Conservation (phyloP, 1,140 invertebrate species). For the Platorchestia sp. region DNA sequence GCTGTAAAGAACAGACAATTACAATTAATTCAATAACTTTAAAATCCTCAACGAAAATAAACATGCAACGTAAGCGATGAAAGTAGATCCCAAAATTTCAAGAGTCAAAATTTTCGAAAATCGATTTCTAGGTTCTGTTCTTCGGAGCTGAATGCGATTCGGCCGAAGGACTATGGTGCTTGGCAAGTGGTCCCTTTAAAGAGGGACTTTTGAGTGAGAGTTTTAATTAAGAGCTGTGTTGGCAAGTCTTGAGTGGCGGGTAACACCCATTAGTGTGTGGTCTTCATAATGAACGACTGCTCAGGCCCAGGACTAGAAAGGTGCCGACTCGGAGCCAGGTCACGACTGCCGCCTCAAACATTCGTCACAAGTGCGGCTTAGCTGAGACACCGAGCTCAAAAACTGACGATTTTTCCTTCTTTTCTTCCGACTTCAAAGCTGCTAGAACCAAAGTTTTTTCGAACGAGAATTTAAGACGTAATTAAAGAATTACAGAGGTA, state of each 20-base stretch:
- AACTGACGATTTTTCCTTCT: neutral
- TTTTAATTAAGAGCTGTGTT: slow-evolving; percentile 53
- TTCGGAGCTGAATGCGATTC: neutral
- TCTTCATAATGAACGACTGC: slow-evolving; percentile 43
- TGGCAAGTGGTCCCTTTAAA: slow-evolving; percentile 8
- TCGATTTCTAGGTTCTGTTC: neutral
- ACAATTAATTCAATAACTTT: neutral
- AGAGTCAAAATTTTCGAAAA: neutral
- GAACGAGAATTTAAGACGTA: neutral
- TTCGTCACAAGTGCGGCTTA: slow-evolving; percentile 17
- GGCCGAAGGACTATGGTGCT: neutral
- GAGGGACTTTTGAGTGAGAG: slow-evolving; percentile 33
- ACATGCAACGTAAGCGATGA: neutral
- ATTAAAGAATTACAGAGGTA: slow-evolving; percentile 2
- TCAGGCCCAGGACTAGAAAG: slow-evolving; percentile 15
- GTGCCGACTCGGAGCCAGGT: slow-evolving; percentile 28
- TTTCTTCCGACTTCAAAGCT: neutral
- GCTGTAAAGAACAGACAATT: neutral
- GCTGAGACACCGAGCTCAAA: neutral
- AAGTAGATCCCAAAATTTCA: neutral
- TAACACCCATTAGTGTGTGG: slow-evolving; percentile 54
- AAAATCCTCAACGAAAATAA: neutral
- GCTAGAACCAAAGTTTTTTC: neutral
- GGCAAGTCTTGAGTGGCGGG: slow-evolving; percentile 45
- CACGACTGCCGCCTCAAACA: neutral